A percentile compares a stretch with the other conserved stretches of the same genome.
phyloP scores from a whole-genome alignment of 2,113 vertebrate genomes.

The Papio anubis region DNA sequence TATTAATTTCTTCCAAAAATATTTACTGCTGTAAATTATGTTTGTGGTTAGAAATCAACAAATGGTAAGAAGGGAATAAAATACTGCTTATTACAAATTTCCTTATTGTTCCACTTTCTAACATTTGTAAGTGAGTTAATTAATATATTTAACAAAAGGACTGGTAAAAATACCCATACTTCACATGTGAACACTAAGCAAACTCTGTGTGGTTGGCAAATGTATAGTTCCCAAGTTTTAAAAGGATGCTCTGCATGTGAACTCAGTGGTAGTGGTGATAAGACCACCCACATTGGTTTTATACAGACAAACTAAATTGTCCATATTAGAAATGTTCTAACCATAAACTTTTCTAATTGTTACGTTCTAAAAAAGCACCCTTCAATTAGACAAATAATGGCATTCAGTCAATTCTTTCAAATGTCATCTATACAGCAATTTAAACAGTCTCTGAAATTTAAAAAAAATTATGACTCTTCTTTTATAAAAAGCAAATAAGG shows the following conservation, averaged over 20 bases:
- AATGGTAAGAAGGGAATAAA: neutral
- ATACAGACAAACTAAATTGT: neutral
- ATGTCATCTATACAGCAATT: neutral
- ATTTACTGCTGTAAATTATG: neutral
- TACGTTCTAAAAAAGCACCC: neutral
- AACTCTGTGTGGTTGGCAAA: neutral
- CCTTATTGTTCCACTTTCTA: neutral
- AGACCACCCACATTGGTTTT: neutral
- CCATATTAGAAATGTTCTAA: neutral
- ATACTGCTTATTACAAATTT: neutral
- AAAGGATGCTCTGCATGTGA: neutral
- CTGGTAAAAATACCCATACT: neutral
- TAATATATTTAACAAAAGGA: slow-evolving; percentile 24
- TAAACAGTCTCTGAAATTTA: slow-evolving; percentile 18
- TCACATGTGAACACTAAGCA: neutral
- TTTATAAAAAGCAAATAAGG: neutral
- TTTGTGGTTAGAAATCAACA: slow-evolving; percentile 30
- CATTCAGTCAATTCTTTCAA: slow-evolving; percentile 6
- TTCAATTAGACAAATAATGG: slow-evolving; percentile 34
- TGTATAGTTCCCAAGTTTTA: neutral
- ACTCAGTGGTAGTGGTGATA: neutral
- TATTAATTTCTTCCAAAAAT: neutral
- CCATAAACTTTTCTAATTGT: slow-evolving; percentile 18
- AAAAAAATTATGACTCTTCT: neutral
- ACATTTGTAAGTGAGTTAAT: slow-evolving; percentile 1